Percentiles rank a stretch among this genome's conserved stretches.
Evolutionary conservation across 2,888 invertebrate genomes (phyloP).

Genomic region (Ypsolopha scabrella): DNA sequence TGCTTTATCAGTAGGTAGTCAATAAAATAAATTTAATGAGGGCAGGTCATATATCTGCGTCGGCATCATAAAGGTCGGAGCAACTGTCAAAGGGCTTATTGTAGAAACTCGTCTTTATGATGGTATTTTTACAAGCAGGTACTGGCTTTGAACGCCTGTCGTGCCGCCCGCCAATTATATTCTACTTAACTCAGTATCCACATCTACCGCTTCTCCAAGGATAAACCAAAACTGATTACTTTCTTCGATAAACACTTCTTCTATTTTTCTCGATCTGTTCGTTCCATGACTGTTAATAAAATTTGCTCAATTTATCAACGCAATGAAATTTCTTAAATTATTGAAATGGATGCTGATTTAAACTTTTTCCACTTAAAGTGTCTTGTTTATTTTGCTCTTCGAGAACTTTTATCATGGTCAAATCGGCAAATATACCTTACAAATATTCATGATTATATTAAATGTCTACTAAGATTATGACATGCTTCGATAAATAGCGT

Average conservation of each 20-base stretch:
- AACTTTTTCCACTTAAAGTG: too few species aligned
- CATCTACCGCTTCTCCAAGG: conserved; percentile 21
- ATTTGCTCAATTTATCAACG: too few species aligned
- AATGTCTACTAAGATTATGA: too few species aligned
- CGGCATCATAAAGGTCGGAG: conserved; percentile 65
- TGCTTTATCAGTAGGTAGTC: conserved; percentile 50
- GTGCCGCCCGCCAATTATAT: conserved; percentile 65
- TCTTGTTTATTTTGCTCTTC: too few species aligned
- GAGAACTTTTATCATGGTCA: too few species aligned
- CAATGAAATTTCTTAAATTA: too few species aligned
- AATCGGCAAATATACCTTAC: too few species aligned
- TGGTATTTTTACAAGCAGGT: conserved; percentile 67
- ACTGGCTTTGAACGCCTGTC: conserved; percentile 56
- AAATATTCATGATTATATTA: too few species aligned
- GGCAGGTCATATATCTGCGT: conserved; percentile 54
- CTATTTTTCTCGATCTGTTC: background rate
- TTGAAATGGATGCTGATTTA: too few species aligned
- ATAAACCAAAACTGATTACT: conserved; percentile 10
- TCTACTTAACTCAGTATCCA: conserved; percentile 56
- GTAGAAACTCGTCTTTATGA: conserved; percentile 62
- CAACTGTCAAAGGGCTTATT: conserved; percentile 67
- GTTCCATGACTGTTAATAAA: too few species aligned
- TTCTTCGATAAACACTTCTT: background rate
- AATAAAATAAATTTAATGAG: conserved; percentile 67
- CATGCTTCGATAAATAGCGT: too few species aligned